Evolutionary conservation across 1,140 invertebrate species (phyloP), one percentile per base, ranked within the genome.

Genomic region (Ooceraea biroi): DNA sequence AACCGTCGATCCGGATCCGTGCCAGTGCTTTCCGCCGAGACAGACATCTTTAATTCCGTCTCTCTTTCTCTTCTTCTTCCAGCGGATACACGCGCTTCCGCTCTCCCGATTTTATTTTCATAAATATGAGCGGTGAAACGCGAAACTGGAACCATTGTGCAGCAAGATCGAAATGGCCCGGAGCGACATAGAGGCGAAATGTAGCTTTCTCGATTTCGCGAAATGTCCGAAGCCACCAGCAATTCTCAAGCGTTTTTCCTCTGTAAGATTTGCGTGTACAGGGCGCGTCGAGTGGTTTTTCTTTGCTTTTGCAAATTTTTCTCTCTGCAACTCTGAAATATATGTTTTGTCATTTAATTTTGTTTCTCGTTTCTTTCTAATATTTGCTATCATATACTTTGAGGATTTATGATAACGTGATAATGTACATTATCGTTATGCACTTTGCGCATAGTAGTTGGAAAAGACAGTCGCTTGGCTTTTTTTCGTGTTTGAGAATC

Each of bases 1-100:
- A 73, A 44, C 48, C 22, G n/a, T 22, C 83, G 63, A 61, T 60
- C 57, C 50, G 36, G 41, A 84, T 58, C 52, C 50, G 63, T 19
- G 25, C 41, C 19, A 19, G 36, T 36, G 55, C 41, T 80, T 17
- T 41, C 25, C 27, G 30, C 5, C 50, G 22, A 46, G 25, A 77
- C 61, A 52, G 46, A 30, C 44, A 50, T n/a, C 60, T 55, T 71
- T 80, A 76, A 76, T 83, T 74, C 22, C 76, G 41, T 76, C 55
- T 52, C 58, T 74, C 22, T 77, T 12, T 2, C 44, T 46, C 22
- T 46, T 12, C 19, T 46, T 71, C 44, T 55, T 17, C 55, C n/a
- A 10, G n/a, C 3, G 5, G 55, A 46, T 36, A 27, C 55, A 44
- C 12, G 17, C 12, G 5, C 77, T 71, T 80, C 65, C 50, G 25